Evolutionary conservation across 1,140 invertebrate genomes (phyloP).

Genomic region (Achroia grisella): DNA sequence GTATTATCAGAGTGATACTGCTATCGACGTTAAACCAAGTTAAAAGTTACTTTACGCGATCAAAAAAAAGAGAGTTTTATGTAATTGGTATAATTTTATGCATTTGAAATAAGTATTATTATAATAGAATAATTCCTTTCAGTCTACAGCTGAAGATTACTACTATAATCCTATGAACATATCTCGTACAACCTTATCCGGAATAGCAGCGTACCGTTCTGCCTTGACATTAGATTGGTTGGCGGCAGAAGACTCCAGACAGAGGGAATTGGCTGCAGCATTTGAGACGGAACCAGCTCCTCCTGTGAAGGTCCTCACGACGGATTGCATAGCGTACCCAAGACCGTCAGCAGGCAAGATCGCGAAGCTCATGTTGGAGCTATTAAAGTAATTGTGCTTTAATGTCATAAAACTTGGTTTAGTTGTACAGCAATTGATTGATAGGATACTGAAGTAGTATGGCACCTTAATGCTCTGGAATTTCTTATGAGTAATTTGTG

Average conservation of each 20-base stretch:
- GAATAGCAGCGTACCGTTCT: slow-evolving; percentile 44
- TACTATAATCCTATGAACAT: slow-evolving; percentile 39
- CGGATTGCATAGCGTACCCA: slow-evolving; percentile 41
- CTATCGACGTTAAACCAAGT: too few relatives aligned
- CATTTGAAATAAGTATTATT: too few relatives aligned
- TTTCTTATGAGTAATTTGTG: too few relatives aligned
- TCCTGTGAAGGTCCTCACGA: slow-evolving; percentile 23
- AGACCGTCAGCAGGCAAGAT: slow-evolving; percentile 43
- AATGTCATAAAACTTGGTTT: too few relatives aligned
- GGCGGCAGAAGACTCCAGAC: slow-evolving; percentile 40
- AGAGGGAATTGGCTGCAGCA: slow-evolving; percentile 38
- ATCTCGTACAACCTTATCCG: slow-evolving; percentile 27
- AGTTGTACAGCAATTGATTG: too few relatives aligned
- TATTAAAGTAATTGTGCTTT: slow-evolving; percentile 44
- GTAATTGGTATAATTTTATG: too few relatives aligned
- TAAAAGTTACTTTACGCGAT: too few relatives aligned
- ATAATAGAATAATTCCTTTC: neutral
- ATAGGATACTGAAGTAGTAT: too few relatives aligned
- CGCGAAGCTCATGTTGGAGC: slow-evolving; percentile 45
- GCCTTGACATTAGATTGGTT: slow-evolving; percentile 54
- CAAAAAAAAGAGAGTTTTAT: too few relatives aligned
- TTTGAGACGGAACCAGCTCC: slow-evolving; percentile 34
- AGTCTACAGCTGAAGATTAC: slow-evolving; percentile 33
- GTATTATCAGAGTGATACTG: too few relatives aligned
- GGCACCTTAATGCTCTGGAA: too few relatives aligned